Evolutionary conservation across 2,113 vertebrate species (phyloP), one percentile per base, ranked within the genome.

Genomic region (Aix galericulata): DNA sequence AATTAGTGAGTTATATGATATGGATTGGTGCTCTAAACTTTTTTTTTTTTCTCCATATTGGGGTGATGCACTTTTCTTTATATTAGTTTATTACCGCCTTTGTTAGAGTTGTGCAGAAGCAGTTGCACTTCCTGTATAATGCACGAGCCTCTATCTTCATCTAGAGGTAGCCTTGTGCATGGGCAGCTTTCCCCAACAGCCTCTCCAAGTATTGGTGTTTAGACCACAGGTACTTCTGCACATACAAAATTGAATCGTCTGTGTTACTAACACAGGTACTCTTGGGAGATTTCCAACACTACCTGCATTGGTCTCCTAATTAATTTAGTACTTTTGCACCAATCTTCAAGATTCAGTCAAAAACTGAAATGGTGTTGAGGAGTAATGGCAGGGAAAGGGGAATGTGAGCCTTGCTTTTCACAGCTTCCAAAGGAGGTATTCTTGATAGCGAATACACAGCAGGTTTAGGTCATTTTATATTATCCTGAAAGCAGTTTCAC

Each of bases 391-490:
- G 53, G 62, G 64, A 75, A 83, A 46, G 26, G 9, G 55, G 25
- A 21, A 31, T 0, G 0, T 55, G 52, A 92, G 21, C 34, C 20
- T 78, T 9, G 1, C 74, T 32, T 62, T 21, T 11, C 8, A 6
- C 31, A 5, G 27, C 9, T 66, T 84, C 40, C 64, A 78, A 75
- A 53, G 62, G 17, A 62, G 31, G 7, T 77, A 82, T 88, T 83
- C 29, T 59, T 56, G 77, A 23, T 52, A 40, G 21, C 29, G 38
- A 82, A 44, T 21, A 44, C 12, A 22, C 18, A 73, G 56, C 12
- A 68, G 42, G 29, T 86, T 84, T 62, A 58, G 9, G 26, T 55
- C 14, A 38, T 22, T 73, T 77, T 68, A 2, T 83, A 11, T 58
- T 88, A 42, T 31, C 82, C 56, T 42, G 21, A 17, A 69, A 76